These are phyloP conservation scores for Oreochromis tanganicae DNA, from an alignment of 2,113 vertebrate species.

Conservation along the genomic window DNA sequence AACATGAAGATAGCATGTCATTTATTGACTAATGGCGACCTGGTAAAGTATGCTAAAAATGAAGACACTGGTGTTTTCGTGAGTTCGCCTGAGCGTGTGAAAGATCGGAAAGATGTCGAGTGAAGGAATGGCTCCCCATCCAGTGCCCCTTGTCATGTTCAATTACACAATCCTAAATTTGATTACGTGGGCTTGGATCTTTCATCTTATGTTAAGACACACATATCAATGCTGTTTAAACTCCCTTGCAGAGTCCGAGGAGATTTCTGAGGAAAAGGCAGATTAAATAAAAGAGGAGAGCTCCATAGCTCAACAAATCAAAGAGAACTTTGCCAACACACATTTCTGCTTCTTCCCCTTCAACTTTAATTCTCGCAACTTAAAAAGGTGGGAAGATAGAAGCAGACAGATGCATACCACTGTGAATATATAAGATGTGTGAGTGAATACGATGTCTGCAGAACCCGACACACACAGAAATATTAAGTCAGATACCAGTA, in stretches of 20 bases:
- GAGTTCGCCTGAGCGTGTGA: not conserved
- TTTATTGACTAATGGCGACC: not conserved
- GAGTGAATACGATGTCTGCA: constrained; percentile 13
- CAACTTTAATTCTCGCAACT: constrained; percentile 4
- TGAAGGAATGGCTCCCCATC: not conserved
- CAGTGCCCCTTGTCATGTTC: constrained; percentile 28
- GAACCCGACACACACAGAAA: not conserved
- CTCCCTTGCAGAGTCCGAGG: not conserved
- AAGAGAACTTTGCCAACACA: not conserved
- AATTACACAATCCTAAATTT: constrained; percentile 39
- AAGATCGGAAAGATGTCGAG: not conserved
- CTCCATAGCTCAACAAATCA: constrained; percentile 7
- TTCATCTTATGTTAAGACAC: constrained; percentile 24
- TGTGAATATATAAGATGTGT: not conserved
- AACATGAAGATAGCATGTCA: not conserved
- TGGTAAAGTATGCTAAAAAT: not conserved
- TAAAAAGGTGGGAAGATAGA: constrained; percentile 14
- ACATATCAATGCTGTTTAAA: constrained; percentile 3
- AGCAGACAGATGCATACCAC: constrained; percentile 31
- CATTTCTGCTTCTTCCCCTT: constrained; percentile 13
- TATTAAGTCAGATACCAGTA: not conserved
- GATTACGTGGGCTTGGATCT: constrained; percentile 32
- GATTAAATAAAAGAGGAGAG: constrained; percentile 25
- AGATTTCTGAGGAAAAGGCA: constrained; percentile 3
- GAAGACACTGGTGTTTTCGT: not conserved